phyloP scores from a whole-genome alignment of 2,797 vertebrate genomes.

The Coracias cyanogaster region DNA sequence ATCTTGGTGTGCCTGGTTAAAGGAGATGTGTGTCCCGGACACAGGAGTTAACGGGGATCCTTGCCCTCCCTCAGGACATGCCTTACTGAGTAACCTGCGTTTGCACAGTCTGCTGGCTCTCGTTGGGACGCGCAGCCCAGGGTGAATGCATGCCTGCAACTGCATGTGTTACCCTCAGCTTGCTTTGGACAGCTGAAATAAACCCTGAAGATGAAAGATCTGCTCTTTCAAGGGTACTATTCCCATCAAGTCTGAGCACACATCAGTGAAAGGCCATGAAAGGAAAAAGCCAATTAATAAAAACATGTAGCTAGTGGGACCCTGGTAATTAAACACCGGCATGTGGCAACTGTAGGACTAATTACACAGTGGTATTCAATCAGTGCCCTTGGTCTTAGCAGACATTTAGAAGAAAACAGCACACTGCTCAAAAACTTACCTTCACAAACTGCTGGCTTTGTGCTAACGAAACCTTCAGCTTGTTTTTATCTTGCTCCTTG shows the following conservation, averaged over 20 bases:
- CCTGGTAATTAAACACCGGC: background rate
- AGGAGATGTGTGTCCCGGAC: background rate
- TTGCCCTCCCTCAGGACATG: rapidly evolving
- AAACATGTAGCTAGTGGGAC: background rate
- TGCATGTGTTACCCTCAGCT: rapidly evolving
- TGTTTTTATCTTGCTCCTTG: background rate
- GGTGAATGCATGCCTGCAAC: rapidly evolving
- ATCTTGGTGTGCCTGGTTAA: background rate
- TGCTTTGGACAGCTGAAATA: background rate
- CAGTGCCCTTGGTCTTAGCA: background rate
- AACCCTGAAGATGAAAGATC: background rate
- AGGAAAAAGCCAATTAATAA: background rate
- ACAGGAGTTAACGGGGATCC: rapidly evolving
- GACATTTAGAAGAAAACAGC: background rate
- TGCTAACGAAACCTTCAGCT: background rate
- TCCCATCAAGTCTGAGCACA: background rate
- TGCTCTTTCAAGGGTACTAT: background rate
- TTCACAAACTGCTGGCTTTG: background rate
- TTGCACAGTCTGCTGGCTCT: background rate
- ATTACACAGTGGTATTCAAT: background rate
- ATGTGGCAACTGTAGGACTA: background rate
- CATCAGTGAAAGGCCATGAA: background rate
- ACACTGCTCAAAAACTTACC: background rate
- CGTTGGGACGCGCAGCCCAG: rapidly evolving
- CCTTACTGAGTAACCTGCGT: background rate